A percentile compares a stretch with the other conserved stretches of the same genome.
Conservation (phyloP, 2,113 vertebrate species). For the Periophthalmodon schlosseri region DNA sequence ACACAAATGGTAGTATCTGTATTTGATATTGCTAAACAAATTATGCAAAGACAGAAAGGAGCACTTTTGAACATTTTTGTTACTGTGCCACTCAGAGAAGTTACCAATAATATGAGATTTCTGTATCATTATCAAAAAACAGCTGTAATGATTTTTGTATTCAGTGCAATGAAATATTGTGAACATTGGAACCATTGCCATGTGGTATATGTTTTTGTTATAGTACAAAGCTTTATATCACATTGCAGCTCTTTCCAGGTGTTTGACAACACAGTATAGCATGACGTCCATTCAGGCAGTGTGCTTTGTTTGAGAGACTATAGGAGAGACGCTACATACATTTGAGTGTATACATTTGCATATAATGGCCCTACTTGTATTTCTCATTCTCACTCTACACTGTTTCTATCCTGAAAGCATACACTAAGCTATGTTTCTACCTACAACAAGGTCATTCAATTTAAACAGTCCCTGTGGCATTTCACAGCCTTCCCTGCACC, state of each 20-base stretch:
- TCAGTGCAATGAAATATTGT: background rate
- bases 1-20: background rate
- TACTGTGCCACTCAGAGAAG: too few species aligned
- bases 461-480: conserved; percentile 39
- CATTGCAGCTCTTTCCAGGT: background rate
- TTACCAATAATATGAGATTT: background rate
- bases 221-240: background rate
- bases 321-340: background rate
- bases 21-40: background rate
- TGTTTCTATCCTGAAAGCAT: conserved; percentile 13
- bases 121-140: background rate
- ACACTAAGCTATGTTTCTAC: conserved; percentile 21
- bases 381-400: background rate
- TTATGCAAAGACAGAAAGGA: too few species aligned
- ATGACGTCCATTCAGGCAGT: background rate
- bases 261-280: background rate
- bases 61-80: too few species aligned
- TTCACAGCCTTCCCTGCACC: conserved; percentile 45
- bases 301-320: background rate
- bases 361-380: background rate
- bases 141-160: background rate
- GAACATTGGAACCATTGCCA: background rate
- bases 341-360: conserved; percentile 1
- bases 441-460: conserved; percentile 35
- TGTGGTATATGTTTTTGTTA: background rate